These are phyloP conservation scores for Sitobion miscanthi DNA, from an alignment of 1,140 invertebrate genomes.

Conservation along the genomic window DNA sequence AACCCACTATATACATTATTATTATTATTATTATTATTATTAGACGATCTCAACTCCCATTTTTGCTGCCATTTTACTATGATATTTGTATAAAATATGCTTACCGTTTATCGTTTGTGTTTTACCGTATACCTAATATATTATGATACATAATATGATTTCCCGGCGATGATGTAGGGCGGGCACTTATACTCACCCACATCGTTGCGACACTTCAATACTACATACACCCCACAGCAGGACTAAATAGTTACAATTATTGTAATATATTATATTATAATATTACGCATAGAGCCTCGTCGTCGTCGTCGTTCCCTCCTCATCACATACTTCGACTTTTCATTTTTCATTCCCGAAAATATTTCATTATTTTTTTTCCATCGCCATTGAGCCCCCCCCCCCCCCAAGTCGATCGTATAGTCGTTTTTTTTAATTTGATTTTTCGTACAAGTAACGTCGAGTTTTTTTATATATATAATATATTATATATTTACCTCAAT, in stretches of 20 bases:
- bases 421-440: neutral
- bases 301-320: too few species aligned
- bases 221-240: neutral
- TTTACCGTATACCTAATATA: neutral
- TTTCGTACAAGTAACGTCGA: neutral
- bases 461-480: neutral
- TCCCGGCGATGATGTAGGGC: neutral
- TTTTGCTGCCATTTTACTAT: constrained; percentile 49
- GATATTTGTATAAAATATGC: neutral
- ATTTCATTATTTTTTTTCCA: neutral
- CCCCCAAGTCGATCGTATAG: neutral
- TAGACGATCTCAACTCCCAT: constrained; percentile 50
- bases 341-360: neutral
- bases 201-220: too few species aligned
- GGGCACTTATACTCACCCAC: too few species aligned
- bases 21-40: constrained; percentile 29
- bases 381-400: too few species aligned
- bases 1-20: neutral
- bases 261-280: neutral
- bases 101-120: neutral
- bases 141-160: neutral
- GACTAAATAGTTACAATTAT: neutral
- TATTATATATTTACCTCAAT: neutral
- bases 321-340: neutral
- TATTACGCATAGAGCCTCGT: neutral